Evolutionary conservation across 92 coral and sea anemone genomes (phyloP), one percentile per base, ranked within the genome.

Genomic region (Desmophyllum pertusum): DNA sequence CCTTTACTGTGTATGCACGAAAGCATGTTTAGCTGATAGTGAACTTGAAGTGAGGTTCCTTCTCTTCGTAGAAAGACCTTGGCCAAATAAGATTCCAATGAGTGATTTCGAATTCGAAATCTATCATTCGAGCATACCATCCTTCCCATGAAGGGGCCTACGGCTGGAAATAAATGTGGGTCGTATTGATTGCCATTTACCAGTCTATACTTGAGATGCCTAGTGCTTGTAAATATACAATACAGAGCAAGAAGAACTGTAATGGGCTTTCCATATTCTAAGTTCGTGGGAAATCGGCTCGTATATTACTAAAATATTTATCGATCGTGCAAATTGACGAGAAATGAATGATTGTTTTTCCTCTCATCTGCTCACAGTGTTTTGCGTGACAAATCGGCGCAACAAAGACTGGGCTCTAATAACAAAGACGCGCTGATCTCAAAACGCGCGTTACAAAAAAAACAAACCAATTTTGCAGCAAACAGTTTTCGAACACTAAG

Each of bases 121-220:
- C 92, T 36, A 89, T 85, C 46, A 89, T 57, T 53, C 92, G 77
- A 1, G 89, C 30, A 75, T 85, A 89, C 92, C 92, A 89, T 27
- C 86, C 89, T 67, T 89, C 89, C n/a, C 27, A 89, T 74, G 61
- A 89, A 89, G 6, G 92, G 92, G 3, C 92, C 92, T 19, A 70
- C 55, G 6, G 83, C 77, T 15, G 92, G 92, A 29, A 85, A 89
- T 55, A 73, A 17, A 57, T 89, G 92, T 14, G 89, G 92, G 11
- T 84, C 84, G 30, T 89, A 89, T 33, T 70, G 86, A 75, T 73
- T 89, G 19, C 40, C 69, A 0, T 52, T 51, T 23, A 38, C 39
- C 36, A 53, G 39, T 33, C 33, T 18, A n/a, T 2, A 18, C 76
- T 21, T 67, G 64, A 67, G 51, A 45, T 31, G 57, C 15, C 71